Conservation (phyloP, 2,888 invertebrate species). For the Cryptocheilus praepositus region DNA sequence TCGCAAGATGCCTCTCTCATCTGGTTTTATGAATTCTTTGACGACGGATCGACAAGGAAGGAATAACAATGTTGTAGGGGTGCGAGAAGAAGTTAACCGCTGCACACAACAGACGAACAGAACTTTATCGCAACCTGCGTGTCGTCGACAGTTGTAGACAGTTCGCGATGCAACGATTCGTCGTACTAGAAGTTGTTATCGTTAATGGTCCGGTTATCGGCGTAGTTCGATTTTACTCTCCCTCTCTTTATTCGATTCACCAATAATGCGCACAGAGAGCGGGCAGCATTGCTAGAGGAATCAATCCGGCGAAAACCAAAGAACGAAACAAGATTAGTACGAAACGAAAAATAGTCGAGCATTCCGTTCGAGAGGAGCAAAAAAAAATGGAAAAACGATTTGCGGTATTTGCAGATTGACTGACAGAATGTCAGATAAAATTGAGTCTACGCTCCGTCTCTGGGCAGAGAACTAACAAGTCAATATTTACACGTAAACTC, state of each 20-base stretch:
- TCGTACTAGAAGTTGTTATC: conserved; percentile 60
- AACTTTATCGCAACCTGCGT: conserved; percentile 58
- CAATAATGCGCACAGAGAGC: too few species aligned
- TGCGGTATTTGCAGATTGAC: conserved; percentile 4
- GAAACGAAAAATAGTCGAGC: too few species aligned
- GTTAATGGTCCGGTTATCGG: conserved; percentile 60
- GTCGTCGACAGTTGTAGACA: conserved; percentile 51
- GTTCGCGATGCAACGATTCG: conserved; percentile 51
- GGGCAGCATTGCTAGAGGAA: too few species aligned
- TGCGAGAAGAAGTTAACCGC: conserved; percentile 35
- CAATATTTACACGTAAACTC: conserved; percentile 29
- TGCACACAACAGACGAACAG: conserved; percentile 33
- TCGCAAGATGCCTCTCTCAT: not conserved
- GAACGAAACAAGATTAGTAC: too few species aligned
- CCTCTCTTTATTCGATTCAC: not conserved
- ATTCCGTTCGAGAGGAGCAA: not conserved
- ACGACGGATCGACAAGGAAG: conserved; percentile 39
- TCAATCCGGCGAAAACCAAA: too few species aligned
- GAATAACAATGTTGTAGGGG: not conserved
- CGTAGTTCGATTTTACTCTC: conserved; percentile 52
- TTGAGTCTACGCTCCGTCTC: not conserved
- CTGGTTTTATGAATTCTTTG: conserved; percentile 23
- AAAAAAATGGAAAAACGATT: not conserved
- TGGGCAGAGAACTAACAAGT: conserved; percentile 16
- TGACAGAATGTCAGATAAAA: not conserved